Evolutionary conservation across 2,797 vertebrate species (phyloP).

Genomic region (Naso thynnoides): DNA sequence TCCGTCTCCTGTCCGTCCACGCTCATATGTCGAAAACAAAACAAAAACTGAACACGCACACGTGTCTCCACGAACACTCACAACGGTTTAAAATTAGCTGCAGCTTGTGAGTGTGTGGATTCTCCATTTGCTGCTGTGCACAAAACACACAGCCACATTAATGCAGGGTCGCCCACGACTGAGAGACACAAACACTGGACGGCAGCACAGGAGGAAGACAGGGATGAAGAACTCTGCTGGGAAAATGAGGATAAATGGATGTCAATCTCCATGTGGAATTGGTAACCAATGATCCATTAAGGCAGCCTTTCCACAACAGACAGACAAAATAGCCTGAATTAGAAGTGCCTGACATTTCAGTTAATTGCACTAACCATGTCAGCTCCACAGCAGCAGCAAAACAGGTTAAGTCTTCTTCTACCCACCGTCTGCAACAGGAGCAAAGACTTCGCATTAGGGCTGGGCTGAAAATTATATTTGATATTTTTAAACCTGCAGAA

Average conservation of each 20-base stretch:
- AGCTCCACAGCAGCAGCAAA: slow-evolving; percentile 75
- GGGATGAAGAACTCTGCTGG: slow-evolving; percentile 67
- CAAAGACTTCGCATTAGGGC: no score
- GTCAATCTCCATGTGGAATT: slow-evolving; percentile 87
- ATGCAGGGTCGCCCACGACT: slow-evolving; percentile 14
- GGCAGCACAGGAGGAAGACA: slow-evolving; percentile 44
- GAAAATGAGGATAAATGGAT: slow-evolving; percentile 86
- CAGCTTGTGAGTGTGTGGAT: not conserved
- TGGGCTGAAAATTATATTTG: no score
- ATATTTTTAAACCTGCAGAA: no score
- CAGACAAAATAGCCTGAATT: slow-evolving; percentile 84
- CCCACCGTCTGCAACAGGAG: slow-evolving; percentile 38
- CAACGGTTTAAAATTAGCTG: slow-evolving; percentile 16
- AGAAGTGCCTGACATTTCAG: slow-evolving; percentile 87
- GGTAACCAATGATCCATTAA: slow-evolving; percentile 87
- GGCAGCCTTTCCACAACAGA: slow-evolving; percentile 82
- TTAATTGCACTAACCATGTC: slow-evolving; percentile 83
- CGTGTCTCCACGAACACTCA: not conserved
- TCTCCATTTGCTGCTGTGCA: slow-evolving; percentile 6
- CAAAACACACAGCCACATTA: slow-evolving; percentile 17
- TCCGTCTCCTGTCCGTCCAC: slow-evolving; percentile 21
- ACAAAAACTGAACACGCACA: slow-evolving; percentile 6
- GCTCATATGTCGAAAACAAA: slow-evolving; percentile 15
- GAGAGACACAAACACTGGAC: slow-evolving; percentile 47
- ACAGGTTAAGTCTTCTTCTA: slow-evolving; percentile 73